These are phyloP conservation scores for Pelecanus crispus DNA, from an alignment of 2,113 vertebrate species.

Conservation along the genomic window DNA sequence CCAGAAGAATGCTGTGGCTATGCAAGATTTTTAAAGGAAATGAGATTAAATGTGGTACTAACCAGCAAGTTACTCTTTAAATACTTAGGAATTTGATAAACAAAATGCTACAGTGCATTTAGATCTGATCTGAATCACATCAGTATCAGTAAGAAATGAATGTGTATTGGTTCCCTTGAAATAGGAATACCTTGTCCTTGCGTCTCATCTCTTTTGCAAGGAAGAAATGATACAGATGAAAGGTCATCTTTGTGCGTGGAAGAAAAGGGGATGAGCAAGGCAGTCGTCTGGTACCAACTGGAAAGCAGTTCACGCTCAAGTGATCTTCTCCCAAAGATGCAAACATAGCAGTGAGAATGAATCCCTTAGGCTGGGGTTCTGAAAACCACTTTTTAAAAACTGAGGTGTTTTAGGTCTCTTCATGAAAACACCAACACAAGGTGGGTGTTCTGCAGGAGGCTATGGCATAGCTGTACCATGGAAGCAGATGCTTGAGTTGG, in stretches of 20 bases:
- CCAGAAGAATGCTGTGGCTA: background rate
- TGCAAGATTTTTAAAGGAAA: background rate
- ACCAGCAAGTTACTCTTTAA: background rate
- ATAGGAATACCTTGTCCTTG: background rate
- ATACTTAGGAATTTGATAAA: background rate
- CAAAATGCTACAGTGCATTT: background rate
- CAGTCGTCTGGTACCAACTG: background rate
- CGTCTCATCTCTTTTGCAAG: background rate
- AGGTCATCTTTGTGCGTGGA: background rate
- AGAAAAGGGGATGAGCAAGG: background rate
- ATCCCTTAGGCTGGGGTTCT: background rate
- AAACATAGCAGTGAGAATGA: background rate
- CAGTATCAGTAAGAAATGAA: background rate
- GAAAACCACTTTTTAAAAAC: background rate
- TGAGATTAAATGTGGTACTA: background rate
- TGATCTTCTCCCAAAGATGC: background rate
- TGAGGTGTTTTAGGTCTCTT: background rate
- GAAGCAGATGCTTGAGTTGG: background rate
- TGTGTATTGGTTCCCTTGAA: background rate
- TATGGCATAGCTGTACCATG: background rate
- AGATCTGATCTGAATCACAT: background rate
- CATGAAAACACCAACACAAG: too few species aligned
- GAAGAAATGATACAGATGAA: background rate
- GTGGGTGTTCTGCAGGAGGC: background rate
- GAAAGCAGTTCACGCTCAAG: background rate